Evolutionary conservation across 1,140 invertebrate species (phyloP).

Genomic region (Lordiphosa clarofinis): DNA sequence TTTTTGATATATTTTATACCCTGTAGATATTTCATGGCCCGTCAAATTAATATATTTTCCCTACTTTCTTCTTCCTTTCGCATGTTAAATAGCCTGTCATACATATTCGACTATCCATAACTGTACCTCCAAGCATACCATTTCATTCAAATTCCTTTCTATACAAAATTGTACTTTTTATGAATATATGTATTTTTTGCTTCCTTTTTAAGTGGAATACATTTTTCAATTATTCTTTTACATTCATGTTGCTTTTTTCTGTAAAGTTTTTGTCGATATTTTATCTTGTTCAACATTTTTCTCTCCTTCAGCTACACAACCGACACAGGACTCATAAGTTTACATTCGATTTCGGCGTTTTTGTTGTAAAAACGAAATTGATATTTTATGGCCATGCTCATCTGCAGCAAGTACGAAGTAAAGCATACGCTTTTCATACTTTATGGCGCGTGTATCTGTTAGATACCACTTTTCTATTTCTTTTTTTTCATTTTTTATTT

Average conservation of each 20-base stretch:
- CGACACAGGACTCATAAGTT: constrained; percentile 59
- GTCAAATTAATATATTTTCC: neutral
- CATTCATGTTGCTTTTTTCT: constrained; percentile 11
- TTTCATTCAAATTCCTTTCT: constrained; percentile 13
- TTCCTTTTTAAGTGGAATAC: constrained; percentile 64
- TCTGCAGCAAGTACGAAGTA: constrained; percentile 36
- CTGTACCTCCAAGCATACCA: constrained; percentile 9
- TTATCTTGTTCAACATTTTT: constrained; percentile 34
- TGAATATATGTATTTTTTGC: constrained; percentile 27
- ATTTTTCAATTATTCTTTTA: constrained; percentile 63
- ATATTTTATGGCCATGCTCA: constrained; percentile 75
- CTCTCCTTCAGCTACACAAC: constrained; percentile 16
- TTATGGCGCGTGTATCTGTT: constrained; percentile 73
- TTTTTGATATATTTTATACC: no score
- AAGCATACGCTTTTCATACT: constrained; percentile 69
- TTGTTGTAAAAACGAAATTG: constrained; percentile 69
- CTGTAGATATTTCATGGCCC: no score
- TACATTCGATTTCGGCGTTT: constrained; percentile 72
- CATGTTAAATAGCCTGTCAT: constrained; percentile 24
- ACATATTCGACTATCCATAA: constrained; percentile 23
- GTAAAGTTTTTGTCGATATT: constrained; percentile 62
- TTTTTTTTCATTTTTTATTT: constrained; percentile 28
- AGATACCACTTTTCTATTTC: constrained; percentile 41
- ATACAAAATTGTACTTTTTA: constrained; percentile 49
- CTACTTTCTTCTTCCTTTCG: neutral